Base-by-base conservation (phyloP, 2,888 invertebrate genomes). In the Artemia sp. region DNA sequence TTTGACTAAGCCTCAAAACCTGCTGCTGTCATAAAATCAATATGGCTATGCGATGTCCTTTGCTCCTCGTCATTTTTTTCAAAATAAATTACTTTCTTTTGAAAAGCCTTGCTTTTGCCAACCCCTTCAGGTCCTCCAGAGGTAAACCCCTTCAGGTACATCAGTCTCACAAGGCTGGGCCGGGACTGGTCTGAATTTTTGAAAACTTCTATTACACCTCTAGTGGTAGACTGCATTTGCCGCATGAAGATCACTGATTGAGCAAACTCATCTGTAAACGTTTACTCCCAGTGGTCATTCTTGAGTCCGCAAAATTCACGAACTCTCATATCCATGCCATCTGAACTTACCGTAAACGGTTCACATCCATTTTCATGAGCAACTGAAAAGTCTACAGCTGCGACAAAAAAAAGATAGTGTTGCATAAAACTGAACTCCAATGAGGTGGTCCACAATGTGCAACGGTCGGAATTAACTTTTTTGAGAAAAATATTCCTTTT, bases 51-150 rank as follows among this genome's bases (percentile, higher is more conserved):
- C 24, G 50, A 12, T 68, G 24, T 68, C 51, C 12, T 51, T 67
- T 70, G 68, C 24, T 68, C 66, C 50, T 70, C 70, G 14, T 50
- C 52, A 38, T 70, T 70, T 68, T 70, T 50, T 70, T 70, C 70
- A 10, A 70, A 12, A 51, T 69, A 67, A n/a, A 51, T 50, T 19
- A 38, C 68, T n/a, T 38, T 50, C 3, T n/a, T 14, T 8, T 12
- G 12, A 51, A 69, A 69, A 14, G 69, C 69, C 38, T 69, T 51
- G 53, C 53, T 53, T 53, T 53, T 53, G 53, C n/a, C 53, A 53
- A 53, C 53, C 11, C n/a, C 53, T 53, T 67, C 24, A n/a, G 11
- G 11, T 12, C 14, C n/a, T 9, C 51, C 38, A 11, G 24, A 50
- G 14, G 9, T 67, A 50, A 11, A 50, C 51, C 51, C 51, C 51